Evolutionary conservation across 2,888 invertebrate species (phyloP).

Genomic region (Pherbina coryleti): DNA sequence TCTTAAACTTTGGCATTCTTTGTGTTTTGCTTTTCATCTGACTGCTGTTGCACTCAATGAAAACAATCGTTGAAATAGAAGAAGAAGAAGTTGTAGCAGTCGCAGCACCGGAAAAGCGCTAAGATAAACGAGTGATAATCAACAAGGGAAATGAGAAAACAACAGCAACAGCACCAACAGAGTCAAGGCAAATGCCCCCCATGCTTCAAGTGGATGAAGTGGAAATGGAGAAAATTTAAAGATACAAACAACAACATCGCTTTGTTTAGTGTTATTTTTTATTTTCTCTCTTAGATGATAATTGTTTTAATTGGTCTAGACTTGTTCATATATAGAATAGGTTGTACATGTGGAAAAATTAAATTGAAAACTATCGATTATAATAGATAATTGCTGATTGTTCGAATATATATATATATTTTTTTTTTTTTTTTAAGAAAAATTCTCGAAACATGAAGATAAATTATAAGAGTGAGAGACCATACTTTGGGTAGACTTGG

Average conservation of each 20-base stretch:
- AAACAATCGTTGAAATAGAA: not conserved
- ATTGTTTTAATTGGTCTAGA: constrained; percentile 22
- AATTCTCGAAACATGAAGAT: too few species aligned
- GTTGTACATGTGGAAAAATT: too few species aligned
- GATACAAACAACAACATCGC: not conserved
- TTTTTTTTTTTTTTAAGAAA: too few species aligned
- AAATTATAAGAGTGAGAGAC: too few species aligned
- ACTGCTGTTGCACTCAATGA: not conserved
- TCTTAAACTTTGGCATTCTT: not conserved
- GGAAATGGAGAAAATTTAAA: constrained; percentile 1
- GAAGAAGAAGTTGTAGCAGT: not conserved
- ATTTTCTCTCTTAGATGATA: not conserved
- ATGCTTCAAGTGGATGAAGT: constrained; percentile 20
- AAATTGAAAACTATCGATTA: too few species aligned
- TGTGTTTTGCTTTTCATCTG: not conserved
- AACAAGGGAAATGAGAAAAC: constrained; percentile 8
- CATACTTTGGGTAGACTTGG: too few species aligned
- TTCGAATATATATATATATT: too few species aligned
- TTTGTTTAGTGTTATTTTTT: not conserved
- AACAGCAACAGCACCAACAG: not conserved
- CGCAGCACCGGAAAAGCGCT: constrained; percentile 32
- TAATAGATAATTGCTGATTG: too few species aligned
- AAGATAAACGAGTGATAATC: constrained; percentile 34
- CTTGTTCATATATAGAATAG: not conserved
- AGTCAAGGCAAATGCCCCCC: not conserved